Conservation (phyloP, 2,113 vertebrate genomes). For the Hoplias malabaricus region DNA sequence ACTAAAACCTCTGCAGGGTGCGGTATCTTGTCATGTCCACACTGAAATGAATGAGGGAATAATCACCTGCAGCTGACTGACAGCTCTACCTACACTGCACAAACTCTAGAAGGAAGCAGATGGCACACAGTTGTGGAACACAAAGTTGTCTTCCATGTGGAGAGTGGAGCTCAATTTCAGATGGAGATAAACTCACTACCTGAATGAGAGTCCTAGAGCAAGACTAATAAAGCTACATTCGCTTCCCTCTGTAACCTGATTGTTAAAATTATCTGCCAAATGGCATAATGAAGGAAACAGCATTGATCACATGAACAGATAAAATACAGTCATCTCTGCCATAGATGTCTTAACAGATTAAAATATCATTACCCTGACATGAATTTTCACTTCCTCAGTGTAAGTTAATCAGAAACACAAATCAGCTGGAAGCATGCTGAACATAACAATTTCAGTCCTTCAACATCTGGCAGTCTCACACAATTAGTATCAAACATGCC, state of each 20-base stretch:
- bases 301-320: no score
- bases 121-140: no score
- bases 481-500: constrained; percentile 25
- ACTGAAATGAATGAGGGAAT: neutral
- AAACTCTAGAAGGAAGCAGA: neutral
- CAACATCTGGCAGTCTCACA: constrained; percentile 26
- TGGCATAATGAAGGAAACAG: no score
- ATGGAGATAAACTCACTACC: no score
- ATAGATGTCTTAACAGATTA: neutral
- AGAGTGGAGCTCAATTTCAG: no score
- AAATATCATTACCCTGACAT: neutral
- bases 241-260: no score
- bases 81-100: neutral
- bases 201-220: no score
- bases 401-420: neutral
- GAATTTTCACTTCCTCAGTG: neutral
- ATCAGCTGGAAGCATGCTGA: neutral
- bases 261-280: no score
- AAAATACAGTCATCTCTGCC: neutral
- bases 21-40: neutral
- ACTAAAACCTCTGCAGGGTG: neutral
- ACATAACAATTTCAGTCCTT: neutral
- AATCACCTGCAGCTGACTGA: neutral
- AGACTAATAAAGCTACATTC: no score
- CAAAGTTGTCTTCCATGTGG: no score